These are phyloP conservation scores for Enteromius paludinosus DNA, from an alignment of 2,797 vertebrate genomes.

Conservation along the genomic window DNA sequence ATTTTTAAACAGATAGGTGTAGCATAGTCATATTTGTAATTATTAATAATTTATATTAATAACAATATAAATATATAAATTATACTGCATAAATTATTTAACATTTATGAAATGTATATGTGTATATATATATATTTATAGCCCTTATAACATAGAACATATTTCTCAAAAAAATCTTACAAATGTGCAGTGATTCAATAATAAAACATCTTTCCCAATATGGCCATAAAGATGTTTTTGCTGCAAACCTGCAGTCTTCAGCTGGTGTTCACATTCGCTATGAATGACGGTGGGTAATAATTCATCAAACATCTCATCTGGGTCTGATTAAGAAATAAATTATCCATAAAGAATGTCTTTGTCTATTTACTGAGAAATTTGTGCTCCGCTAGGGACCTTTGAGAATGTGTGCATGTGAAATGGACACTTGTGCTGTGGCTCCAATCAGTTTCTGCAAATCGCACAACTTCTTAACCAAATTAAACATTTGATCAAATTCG, in stretches of 20 bases:
- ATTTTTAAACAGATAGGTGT: constrained; percentile 6
- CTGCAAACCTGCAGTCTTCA: not conserved
- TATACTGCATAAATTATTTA: not conserved
- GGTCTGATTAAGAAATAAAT: not conserved
- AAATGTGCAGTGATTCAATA: not conserved
- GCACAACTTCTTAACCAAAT: not conserved
- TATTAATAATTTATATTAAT: not conserved
- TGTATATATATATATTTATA: not conserved
- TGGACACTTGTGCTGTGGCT: not conserved
- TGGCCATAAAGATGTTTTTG: not conserved
- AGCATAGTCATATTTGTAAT: not conserved
- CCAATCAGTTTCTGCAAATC: not conserved
- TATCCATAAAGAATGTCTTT: not conserved
- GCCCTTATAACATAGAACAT: not conserved
- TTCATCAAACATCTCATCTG: constrained; percentile 1
- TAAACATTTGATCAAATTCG: not conserved
- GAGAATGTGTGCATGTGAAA: not conserved
- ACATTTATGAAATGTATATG: not conserved
- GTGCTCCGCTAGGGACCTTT: not conserved
- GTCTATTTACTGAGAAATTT: not conserved
- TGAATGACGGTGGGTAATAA: not conserved
- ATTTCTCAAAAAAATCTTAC: not conserved
- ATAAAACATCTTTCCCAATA: not conserved
- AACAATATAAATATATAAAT: not conserved
- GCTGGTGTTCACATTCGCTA: not conserved